phyloP scores from a whole-genome alignment of 2,888 invertebrate genomes.

The Galeopsomyia nigrocyanea region DNA sequence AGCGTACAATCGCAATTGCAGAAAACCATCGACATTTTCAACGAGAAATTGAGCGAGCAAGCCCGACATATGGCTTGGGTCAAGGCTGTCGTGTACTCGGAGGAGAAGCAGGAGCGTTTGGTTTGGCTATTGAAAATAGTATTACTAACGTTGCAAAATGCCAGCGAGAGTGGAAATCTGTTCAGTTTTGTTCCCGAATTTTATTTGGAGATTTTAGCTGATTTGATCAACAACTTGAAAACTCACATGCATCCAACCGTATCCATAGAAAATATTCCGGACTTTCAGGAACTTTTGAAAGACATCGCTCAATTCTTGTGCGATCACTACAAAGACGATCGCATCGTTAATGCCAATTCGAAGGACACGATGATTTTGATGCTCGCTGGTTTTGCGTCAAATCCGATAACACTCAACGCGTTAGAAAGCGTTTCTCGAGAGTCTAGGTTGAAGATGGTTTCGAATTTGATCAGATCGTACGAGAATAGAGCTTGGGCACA shows the following conservation, averaged over 20 bases:
- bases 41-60: constrained; percentile 73
- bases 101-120: constrained; percentile 74
- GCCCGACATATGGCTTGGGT: constrained; percentile 80
- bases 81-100: constrained; percentile 76
- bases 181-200: constrained; percentile 82
- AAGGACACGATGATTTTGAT: constrained; percentile 84
- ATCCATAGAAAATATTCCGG: constrained; percentile 71
- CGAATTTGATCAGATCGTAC: constrained; percentile 81
- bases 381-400: constrained; percentile 83
- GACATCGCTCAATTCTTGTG: constrained; percentile 81
- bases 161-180: constrained; percentile 74
- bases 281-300: constrained; percentile 74
- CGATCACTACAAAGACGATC: constrained; percentile 80
- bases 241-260: constrained; percentile 78
- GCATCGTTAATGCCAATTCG: constrained; percentile 81
- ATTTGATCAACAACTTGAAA: constrained; percentile 75
- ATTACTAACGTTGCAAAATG: constrained; percentile 73
- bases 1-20: constrained; percentile 72
- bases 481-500: constrained; percentile 88
- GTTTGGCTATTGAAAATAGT: constrained; percentile 75
- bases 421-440: constrained; percentile 79
- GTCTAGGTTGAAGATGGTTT: constrained; percentile 75
- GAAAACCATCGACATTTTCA: constrained; percentile 74
- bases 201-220: constrained; percentile 78
- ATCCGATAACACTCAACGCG: constrained; percentile 78